Evolutionary conservation across 2,888 invertebrate species (phyloP).

Genomic region (Ephialtes manifestator): DNA sequence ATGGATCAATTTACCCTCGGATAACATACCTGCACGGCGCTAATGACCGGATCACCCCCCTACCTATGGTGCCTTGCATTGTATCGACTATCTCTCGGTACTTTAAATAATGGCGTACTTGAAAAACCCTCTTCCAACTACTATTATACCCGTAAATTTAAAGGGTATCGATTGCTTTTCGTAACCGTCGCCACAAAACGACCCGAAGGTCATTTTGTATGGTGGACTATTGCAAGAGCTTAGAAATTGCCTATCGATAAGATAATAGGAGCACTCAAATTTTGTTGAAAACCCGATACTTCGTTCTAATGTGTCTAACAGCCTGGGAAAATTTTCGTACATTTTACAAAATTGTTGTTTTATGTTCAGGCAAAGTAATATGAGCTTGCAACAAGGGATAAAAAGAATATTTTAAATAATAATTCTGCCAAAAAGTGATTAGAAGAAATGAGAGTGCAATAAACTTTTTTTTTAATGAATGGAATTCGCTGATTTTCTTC

Average conservation of each 20-base stretch:
- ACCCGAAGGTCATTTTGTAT: conserved; percentile 23
- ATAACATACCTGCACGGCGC: background rate
- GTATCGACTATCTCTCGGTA: conserved; percentile 25
- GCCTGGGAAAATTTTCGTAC: background rate
- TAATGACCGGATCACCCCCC: conserved; percentile 1
- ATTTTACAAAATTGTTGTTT: background rate
- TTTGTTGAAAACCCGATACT: conserved; percentile 2
- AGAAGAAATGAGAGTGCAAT: too few species aligned
- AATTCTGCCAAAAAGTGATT: too few species aligned
- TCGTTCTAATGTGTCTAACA: background rate
- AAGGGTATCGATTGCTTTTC: conserved; percentile 37
- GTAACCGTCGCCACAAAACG: background rate
- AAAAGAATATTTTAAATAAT: too few species aligned
- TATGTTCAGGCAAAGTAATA: background rate
- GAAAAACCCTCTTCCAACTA: conserved; percentile 11
- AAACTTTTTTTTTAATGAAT: too few species aligned
- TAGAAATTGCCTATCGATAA: conserved; percentile 16
- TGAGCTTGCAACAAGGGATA: too few species aligned
- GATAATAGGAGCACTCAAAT: conserved; percentile 15
- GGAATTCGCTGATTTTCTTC: too few species aligned
- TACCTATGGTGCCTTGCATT: conserved; percentile 8
- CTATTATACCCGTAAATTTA: background rate
- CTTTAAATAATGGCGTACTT: conserved; percentile 1
- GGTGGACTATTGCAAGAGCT: conserved; percentile 55
- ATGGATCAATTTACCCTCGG: conserved; percentile 10